Conservation (phyloP, 2,113 vertebrate genomes). For the Ameiurus melas region DNA sequence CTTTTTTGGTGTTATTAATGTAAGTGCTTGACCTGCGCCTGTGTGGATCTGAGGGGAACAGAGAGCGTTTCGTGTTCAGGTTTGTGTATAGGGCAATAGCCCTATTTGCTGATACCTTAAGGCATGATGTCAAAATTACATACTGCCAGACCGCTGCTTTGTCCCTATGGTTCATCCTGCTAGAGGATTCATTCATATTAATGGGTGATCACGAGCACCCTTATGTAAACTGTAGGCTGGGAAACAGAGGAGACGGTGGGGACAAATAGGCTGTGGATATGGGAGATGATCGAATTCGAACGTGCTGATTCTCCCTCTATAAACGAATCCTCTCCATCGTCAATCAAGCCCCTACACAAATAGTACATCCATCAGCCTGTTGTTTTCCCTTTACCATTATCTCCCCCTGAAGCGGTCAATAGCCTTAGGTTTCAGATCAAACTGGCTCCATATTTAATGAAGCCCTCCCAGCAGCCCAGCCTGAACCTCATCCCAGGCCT, state of each 20-base stretch:
- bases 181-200: slow-evolving; percentile 19
- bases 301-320: slow-evolving; percentile 46
- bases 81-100: slow-evolving; percentile 14
- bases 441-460: slow-evolving; percentile 65
- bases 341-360: slow-evolving; percentile 56
- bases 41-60: slow-evolving; percentile 39
- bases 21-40: slow-evolving; percentile 52
- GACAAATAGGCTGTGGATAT: slow-evolving; percentile 4
- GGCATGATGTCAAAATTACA: not conserved
- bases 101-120: slow-evolving; percentile 5
- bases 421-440: slow-evolving; percentile 58
- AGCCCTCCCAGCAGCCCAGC: slow-evolving; percentile 51
- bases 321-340: slow-evolving; percentile 52
- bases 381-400: slow-evolving; percentile 55
- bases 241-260: slow-evolving; percentile 12
- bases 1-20: slow-evolving; percentile 56
- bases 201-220: not conserved
- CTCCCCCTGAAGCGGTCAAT: slow-evolving; percentile 55
- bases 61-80: slow-evolving; percentile 3
- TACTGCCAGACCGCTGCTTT: slow-evolving; percentile 2
- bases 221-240: slow-evolving; percentile 33
- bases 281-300: slow-evolving; percentile 53
- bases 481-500: slow-evolving; percentile 51
- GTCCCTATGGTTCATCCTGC: slow-evolving; percentile 8
- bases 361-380: slow-evolving; percentile 61